Conservation (phyloP, 1,140 invertebrate species). For the Aphis gossypii region DNA sequence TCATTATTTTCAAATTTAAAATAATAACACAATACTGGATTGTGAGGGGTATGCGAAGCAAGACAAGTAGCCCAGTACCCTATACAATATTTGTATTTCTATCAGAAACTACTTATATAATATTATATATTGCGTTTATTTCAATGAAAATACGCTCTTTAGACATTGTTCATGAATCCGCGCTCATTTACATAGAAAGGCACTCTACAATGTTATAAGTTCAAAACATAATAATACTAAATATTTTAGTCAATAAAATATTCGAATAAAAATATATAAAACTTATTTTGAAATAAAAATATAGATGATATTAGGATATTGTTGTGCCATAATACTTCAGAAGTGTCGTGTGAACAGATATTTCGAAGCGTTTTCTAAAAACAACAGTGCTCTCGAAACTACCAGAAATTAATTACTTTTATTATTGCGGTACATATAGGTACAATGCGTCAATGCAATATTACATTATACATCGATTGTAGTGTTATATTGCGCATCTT, state of each 20-base stretch:
- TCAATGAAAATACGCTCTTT: not conserved
- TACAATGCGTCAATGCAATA: not conserved
- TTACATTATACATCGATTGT: not conserved
- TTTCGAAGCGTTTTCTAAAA: not conserved
- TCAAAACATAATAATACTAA: slow-evolving; percentile 2
- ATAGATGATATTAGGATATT: not conserved
- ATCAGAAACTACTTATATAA: not conserved
- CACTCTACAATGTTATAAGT: not conserved
- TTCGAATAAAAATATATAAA: not conserved
- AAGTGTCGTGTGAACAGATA: not conserved
- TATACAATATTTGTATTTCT: not conserved
- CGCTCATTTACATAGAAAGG: slow-evolving; percentile 1
- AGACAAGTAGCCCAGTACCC: not conserved
- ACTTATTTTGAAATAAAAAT: not conserved
- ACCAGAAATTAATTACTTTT: not conserved
- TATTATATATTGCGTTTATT: not conserved
- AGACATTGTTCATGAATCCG: not conserved
- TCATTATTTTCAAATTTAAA: not conserved
- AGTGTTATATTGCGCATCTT: not conserved
- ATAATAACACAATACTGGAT: slow-evolving; percentile 4
- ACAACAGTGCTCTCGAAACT: not conserved
- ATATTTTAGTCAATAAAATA: not conserved
- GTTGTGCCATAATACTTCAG: not conserved
- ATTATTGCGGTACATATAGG: not conserved
- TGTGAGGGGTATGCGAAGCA: not conserved